Base-by-base conservation (phyloP, 2,888 invertebrate species). In the Himalopsyche anomala region DNA sequence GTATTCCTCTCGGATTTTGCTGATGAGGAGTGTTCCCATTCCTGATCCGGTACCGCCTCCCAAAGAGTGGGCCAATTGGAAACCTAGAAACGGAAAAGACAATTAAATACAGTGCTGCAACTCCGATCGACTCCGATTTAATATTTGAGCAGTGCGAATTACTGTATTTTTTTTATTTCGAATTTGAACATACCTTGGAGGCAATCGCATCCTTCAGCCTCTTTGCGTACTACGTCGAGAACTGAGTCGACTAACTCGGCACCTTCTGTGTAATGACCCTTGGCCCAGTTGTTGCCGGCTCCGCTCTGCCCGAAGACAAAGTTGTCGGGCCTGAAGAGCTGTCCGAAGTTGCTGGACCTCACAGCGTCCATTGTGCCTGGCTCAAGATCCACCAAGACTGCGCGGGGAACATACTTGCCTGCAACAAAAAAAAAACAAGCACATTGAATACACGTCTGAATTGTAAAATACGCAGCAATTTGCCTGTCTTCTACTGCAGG, bases 331-430 rank as follows among this genome's bases (percentile, higher is more conserved):
- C 98, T 94, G 94, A 98, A 98, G 90, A 99, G 96, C 91, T 98
- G 98, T 91, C 95, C 98, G 92, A 97, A 98, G 17, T 98, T 97
- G 86, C 98, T 98, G 0, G 98, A 97, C 89, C 98, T 95, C 88
- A 99, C 98, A 0, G 98, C 97, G 92, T 99, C 99, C 98, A 99
- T 99, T 90, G 98, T 99, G 89, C 99, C 99, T 81, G 99, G 99
- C 92, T 99, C 99, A 91, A 99, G 93, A 91, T 99, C 99, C 89
- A 99, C 97, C 87, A 99, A 94, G 91, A 99, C 96, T 90, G 98
- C 98, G 89, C 98, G 94, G 15, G 98, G 98, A 87, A 99, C 98
- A 92, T 98, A 99, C 93, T 98, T 98, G 90, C 97, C 98, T 36
- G 38, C 38, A 74, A 74, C n/a, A 15, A 51, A 12, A 42, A 28